phyloP scores from a whole-genome alignment of 2,113 vertebrate species.

The Trogon surrucura region DNA sequence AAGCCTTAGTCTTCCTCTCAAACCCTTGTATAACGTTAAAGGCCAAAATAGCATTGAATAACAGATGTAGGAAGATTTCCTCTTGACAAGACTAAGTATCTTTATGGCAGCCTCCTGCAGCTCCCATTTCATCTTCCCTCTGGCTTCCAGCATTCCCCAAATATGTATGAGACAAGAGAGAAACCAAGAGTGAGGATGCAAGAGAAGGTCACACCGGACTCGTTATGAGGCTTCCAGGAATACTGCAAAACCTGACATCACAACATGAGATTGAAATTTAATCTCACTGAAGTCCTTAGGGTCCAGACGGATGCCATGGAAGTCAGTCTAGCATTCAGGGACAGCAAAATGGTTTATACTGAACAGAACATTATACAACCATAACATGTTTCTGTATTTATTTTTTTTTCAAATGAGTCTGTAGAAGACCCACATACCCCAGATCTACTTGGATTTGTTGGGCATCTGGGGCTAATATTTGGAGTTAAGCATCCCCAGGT shows the following conservation, averaged over 20 bases:
- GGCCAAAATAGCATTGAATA: not conserved
- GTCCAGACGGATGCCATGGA: not conserved
- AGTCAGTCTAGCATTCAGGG: not conserved
- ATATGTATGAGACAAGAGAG: not conserved
- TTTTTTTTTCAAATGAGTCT: not conserved
- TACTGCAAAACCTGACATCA: not conserved
- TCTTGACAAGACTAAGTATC: not conserved
- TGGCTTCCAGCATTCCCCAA: not conserved
- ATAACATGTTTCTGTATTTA: not conserved
- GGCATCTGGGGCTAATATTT: not conserved
- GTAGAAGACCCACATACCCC: not conserved
- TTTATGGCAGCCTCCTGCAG: not conserved
- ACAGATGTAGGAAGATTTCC: not conserved
- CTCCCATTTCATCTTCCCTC: not conserved
- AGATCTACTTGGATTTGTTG: not conserved
- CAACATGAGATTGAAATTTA: not conserved
- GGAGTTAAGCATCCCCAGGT: not conserved
- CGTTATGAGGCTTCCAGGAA: not conserved
- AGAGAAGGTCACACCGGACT: not conserved
- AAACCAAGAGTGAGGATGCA: not conserved
- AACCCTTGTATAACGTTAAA: not conserved
- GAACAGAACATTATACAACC: not conserved
- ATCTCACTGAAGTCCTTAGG: not conserved
- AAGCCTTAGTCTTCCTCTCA: not conserved
- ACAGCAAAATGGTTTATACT: not conserved